Conservation (phyloP, 2,888 invertebrate species). For the Ornithoptera priamus region DNA sequence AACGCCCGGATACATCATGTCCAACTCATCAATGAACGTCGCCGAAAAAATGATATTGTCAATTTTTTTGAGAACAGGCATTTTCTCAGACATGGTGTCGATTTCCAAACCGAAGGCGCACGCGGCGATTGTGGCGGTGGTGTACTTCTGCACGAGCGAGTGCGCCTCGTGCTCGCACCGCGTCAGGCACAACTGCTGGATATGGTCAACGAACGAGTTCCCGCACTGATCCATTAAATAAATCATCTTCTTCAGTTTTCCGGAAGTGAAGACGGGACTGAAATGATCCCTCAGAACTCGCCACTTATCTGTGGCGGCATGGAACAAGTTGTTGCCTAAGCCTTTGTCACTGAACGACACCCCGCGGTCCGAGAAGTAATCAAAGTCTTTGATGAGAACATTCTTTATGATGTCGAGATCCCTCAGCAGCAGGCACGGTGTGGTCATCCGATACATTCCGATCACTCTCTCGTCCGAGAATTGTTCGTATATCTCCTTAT, state of each 20-base stretch:
- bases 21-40: slow-evolving; percentile 29
- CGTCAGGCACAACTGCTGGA: slow-evolving; percentile 31
- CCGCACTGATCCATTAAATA: slow-evolving; percentile 46
- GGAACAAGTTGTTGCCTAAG: slow-evolving; percentile 52
- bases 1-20: slow-evolving; percentile 50
- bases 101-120: slow-evolving; percentile 46
- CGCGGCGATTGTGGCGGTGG: slow-evolving; percentile 45
- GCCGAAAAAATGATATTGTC: slow-evolving; percentile 12
- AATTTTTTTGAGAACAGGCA: slow-evolving; percentile 2
- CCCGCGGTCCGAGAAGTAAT: slow-evolving; percentile 50
- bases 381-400: slow-evolving; percentile 56
- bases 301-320: slow-evolving; percentile 53
- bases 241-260: slow-evolving; percentile 58
- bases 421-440: slow-evolving; percentile 48
- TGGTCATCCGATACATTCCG: slow-evolving; percentile 52
- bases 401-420: slow-evolving; percentile 56
- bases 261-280: slow-evolving; percentile 55
- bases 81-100: slow-evolving; percentile 30
- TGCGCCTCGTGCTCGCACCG: slow-evolving; percentile 41
- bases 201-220: slow-evolving; percentile 42
- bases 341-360: slow-evolving; percentile 48
- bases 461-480: slow-evolving; percentile 55
- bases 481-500: slow-evolving; percentile 44
- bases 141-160: slow-evolving; percentile 43
- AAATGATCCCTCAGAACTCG: slow-evolving; percentile 46